phyloP scores from a whole-genome alignment of 2,888 invertebrate genomes.

The Alloscopus bannaensis region DNA sequence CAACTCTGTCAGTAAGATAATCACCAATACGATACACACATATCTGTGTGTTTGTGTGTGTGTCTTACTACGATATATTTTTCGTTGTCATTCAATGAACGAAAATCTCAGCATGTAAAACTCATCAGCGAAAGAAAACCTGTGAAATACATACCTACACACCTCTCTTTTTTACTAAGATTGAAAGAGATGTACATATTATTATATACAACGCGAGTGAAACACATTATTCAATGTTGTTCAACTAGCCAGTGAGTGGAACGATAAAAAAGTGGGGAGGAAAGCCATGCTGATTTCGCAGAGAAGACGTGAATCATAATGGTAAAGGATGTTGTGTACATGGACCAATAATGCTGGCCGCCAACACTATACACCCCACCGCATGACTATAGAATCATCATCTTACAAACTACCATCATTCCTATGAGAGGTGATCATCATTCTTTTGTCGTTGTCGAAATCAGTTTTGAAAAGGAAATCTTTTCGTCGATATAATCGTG shows the following conservation, averaged over 20 bases:
- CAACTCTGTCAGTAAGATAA: constrained; percentile 44
- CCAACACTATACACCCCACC: constrained; percentile 13
- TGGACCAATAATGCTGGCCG: constrained; percentile 26
- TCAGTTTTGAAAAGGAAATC: constrained; percentile 18
- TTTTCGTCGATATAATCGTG: constrained; percentile 9
- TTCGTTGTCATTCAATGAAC: constrained; percentile 46
- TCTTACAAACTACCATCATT: no score
- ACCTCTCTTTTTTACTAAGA: background rate
- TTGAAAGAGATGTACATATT: background rate
- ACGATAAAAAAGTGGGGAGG: constrained; percentile 44
- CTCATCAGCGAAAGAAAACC: constrained; percentile 42
- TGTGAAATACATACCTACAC: no score
- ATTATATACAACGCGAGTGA: background rate
- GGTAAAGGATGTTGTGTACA: no score
- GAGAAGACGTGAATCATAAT: constrained; percentile 15
- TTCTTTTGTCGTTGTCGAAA: constrained; percentile 41
- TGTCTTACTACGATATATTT: constrained; percentile 6
- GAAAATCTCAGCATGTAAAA: constrained; percentile 42
- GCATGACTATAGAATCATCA: constrained; percentile 19
- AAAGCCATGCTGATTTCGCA: constrained; percentile 22
- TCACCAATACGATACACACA: constrained; percentile 29
- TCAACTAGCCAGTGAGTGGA: constrained; percentile 59
- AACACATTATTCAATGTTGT: constrained; percentile 27
- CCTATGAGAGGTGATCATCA: constrained; percentile 9
- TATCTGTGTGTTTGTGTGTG: constrained; percentile 13